phyloP scores from a whole-genome alignment of 2,113 vertebrate genomes.

The Trinectes maculatus region DNA sequence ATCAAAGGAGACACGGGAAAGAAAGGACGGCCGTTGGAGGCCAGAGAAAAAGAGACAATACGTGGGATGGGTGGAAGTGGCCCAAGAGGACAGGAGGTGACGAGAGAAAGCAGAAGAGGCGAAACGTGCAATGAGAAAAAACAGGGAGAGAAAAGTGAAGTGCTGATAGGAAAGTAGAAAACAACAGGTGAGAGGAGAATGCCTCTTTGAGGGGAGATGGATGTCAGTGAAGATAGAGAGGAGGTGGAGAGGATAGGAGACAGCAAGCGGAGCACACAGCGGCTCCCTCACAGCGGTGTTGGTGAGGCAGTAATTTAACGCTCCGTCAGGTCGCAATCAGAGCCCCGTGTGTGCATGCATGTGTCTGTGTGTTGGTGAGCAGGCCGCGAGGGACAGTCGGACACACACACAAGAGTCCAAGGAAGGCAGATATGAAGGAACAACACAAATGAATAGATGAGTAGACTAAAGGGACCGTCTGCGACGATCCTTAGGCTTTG shows the following conservation, averaged over 20 bases:
- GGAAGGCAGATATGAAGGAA: background rate
- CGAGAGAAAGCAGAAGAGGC: background rate
- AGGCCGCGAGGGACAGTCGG: constrained; percentile 34
- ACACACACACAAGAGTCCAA: constrained; percentile 47
- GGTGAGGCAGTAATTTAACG: constrained; percentile 77
- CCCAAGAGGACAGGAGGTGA: constrained; percentile 15
- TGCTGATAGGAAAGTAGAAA: constrained; percentile 19
- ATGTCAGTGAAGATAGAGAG: constrained; percentile 39
- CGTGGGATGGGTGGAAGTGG: background rate
- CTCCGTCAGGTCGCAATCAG: constrained; percentile 74
- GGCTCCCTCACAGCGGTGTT: constrained; percentile 67
- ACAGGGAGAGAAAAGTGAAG: constrained; percentile 7
- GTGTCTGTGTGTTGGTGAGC: constrained; percentile 21
- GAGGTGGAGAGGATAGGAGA: constrained; percentile 54
- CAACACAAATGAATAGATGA: constrained; percentile 61
- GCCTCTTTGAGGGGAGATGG: constrained; percentile 10
- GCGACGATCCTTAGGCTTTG: constrained; percentile 45
- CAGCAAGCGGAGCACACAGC: constrained; percentile 58
- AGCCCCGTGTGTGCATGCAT: constrained; percentile 43
- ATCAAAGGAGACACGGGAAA: background rate
- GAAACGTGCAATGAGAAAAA: constrained; percentile 16
- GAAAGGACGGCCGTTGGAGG: background rate
- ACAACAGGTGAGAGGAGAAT: constrained; percentile 40
- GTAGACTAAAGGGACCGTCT: constrained; percentile 39
- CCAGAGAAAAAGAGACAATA: background rate